Evolutionary conservation across 2,113 vertebrate species (phyloP).

Genomic region (Ageneiosus marmoratus): DNA sequence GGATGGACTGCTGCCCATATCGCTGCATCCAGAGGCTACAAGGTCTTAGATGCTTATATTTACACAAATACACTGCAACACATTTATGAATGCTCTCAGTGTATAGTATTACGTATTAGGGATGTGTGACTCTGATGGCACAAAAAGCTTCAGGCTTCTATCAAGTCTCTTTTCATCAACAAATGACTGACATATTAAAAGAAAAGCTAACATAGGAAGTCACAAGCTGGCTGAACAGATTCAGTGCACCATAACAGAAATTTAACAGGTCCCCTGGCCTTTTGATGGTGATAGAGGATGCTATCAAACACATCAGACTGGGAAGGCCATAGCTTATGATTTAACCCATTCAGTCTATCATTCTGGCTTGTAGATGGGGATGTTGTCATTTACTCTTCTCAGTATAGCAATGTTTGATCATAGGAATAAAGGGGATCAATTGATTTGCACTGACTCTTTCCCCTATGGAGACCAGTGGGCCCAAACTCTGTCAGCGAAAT

Average conservation of each 20-base stretch:
- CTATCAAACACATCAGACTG: background rate
- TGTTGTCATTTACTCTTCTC: background rate
- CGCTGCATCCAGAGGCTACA: conserved; percentile 91
- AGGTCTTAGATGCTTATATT: conserved; percentile 74
- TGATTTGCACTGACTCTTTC: background rate
- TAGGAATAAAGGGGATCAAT: background rate
- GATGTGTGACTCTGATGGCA: background rate
- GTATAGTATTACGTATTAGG: background rate
- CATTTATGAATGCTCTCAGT: background rate
- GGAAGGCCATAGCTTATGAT: background rate
- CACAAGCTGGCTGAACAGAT: background rate
- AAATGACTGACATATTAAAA: background rate
- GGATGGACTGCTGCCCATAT: conserved; percentile 94
- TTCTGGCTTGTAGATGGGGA: background rate
- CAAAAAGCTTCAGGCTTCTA: background rate
- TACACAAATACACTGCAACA: background rate
- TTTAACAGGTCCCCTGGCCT: background rate
- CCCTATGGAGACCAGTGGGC: background rate
- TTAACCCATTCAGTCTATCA: background rate
- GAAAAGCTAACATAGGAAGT: background rate
- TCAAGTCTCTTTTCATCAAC: background rate
- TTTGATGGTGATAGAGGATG: background rate
- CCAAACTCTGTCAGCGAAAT: background rate
- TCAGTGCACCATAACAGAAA: background rate
- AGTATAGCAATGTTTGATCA: background rate